Evolutionary conservation across 2,888 invertebrate species (phyloP).

Genomic region (Harpalus rubripes): DNA sequence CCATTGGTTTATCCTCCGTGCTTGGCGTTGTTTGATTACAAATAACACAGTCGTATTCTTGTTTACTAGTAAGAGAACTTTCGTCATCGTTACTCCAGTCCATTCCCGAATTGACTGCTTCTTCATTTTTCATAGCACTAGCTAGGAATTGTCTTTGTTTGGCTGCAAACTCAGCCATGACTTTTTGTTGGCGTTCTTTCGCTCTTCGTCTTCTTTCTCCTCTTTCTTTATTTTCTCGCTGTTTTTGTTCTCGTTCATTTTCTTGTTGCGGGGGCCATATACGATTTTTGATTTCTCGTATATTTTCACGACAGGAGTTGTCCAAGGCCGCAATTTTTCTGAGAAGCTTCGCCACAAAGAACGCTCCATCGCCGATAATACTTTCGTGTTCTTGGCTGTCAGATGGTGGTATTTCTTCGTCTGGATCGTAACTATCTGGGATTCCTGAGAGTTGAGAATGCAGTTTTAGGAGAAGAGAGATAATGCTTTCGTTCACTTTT

Average conservation of each 20-base stretch:
- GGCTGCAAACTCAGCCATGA: constrained; percentile 96
- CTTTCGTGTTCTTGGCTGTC: constrained; percentile 75
- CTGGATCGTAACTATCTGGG: constrained; percentile 86
- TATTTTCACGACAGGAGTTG: constrained; percentile 83
- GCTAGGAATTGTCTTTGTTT: constrained; percentile 96
- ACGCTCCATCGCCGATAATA: constrained; percentile 91
- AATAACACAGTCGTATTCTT: constrained; percentile 96
- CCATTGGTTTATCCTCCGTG: constrained; percentile 90
- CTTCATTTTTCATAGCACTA: constrained; percentile 83
- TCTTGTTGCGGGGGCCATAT: constrained; percentile 92
- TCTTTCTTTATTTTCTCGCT: constrained; percentile 85
- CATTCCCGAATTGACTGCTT: constrained; percentile 78
- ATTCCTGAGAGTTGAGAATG: constrained; percentile 93
- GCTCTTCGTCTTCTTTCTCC: constrained; percentile 92
- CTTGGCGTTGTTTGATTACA: constrained; percentile 95
- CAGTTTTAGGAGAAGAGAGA: constrained; percentile 93
- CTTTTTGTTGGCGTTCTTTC: constrained; percentile 92
- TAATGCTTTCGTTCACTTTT: constrained; percentile 90
- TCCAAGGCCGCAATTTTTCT: constrained; percentile 87
- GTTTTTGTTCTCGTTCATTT: constrained; percentile 86
- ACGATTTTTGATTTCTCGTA: constrained; percentile 85
- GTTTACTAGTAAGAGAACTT: constrained; percentile 77
- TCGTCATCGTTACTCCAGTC: constrained; percentile 78
- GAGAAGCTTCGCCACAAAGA: constrained; percentile 90
- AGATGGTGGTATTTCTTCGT: constrained; percentile 71